A percentile compares a stretch with the other conserved stretches of the same genome.
Evolutionary conservation across 92 coral and sea anemone genomes (phyloP).

Genomic region (Parazoanthus swiftii): DNA sequence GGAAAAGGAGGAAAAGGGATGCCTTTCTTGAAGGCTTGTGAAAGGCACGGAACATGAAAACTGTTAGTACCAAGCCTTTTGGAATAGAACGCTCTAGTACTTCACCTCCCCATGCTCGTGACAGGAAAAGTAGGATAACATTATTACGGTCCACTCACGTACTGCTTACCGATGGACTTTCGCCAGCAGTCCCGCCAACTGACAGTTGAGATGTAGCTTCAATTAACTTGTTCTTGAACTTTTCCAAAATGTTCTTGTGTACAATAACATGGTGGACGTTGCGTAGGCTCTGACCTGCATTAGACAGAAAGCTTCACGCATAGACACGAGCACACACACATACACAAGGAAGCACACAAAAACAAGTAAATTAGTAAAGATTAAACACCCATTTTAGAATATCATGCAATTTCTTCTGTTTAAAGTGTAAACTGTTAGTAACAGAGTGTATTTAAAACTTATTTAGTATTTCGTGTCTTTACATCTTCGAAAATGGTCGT

Average conservation of each 20-base stretch:
- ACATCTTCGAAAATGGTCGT: too few relatives aligned
- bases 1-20: too few relatives aligned
- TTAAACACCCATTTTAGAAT: neutral
- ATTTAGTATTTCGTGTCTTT: too few relatives aligned
- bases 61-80: neutral
- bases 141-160: neutral
- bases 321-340: neutral
- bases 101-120: too few relatives aligned
- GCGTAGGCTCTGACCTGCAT: constrained; percentile 30
- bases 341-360: neutral
- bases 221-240: constrained; percentile 18
- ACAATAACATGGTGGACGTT: constrained; percentile 25
- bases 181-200: neutral
- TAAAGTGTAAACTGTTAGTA: too few relatives aligned
- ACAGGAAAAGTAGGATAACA: too few relatives aligned
- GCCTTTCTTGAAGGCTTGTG: too few relatives aligned
- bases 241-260: constrained; percentile 15
- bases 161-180: constrained; percentile 4
- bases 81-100: too few relatives aligned
- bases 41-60: neutral
- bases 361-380: neutral
- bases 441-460: too few relatives aligned
- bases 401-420: neutral
- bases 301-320: constrained; percentile 17
- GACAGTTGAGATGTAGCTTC: constrained; percentile 18